Evolutionary conservation across 2,888 invertebrate species (phyloP).

Genomic region (Drosophila atripex): DNA sequence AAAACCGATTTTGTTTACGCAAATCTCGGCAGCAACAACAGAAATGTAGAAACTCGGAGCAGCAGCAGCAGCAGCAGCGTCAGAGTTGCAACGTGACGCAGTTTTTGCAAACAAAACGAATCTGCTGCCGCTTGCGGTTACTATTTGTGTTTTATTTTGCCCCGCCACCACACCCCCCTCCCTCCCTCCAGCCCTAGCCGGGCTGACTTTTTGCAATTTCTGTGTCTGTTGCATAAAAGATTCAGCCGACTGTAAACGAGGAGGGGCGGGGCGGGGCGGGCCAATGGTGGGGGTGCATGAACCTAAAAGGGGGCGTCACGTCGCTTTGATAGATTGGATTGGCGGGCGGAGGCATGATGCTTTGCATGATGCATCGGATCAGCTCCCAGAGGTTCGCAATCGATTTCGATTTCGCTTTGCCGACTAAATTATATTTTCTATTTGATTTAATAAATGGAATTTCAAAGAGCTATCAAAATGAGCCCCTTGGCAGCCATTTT

Average conservation of each 20-base stretch:
- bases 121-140: slow-evolving; percentile 34
- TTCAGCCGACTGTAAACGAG: slow-evolving; percentile 68
- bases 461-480: background rate
- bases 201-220: slow-evolving; percentile 21
- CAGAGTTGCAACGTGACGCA: slow-evolving; percentile 75
- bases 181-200: background rate
- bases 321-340: slow-evolving; percentile 19
- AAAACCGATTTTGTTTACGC: slow-evolving; percentile 73
- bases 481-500: background rate
- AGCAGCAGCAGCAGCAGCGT: slow-evolving; percentile 22
- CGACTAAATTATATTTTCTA: background rate
- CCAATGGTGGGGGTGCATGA: slow-evolving; percentile 17
- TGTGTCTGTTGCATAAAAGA: slow-evolving; percentile 70
- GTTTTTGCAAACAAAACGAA: slow-evolving; percentile 72
- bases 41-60: slow-evolving; percentile 16
- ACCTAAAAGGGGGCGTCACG: slow-evolving; percentile 35
- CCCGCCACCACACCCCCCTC: slow-evolving; percentile 1
- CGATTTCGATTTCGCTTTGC: slow-evolving; percentile 14
- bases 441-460: slow-evolving; percentile 6
- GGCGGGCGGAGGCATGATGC: background rate
- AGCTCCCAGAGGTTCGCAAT: slow-evolving; percentile 12
- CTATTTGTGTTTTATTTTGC: slow-evolving; percentile 28
- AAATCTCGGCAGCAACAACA: slow-evolving; percentile 58
- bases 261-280: slow-evolving; percentile 3
- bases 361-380: slow-evolving; percentile 22